Evolutionary conservation across 2,797 vertebrate species (phyloP).

Genomic region (Myotis findleyi): DNA sequence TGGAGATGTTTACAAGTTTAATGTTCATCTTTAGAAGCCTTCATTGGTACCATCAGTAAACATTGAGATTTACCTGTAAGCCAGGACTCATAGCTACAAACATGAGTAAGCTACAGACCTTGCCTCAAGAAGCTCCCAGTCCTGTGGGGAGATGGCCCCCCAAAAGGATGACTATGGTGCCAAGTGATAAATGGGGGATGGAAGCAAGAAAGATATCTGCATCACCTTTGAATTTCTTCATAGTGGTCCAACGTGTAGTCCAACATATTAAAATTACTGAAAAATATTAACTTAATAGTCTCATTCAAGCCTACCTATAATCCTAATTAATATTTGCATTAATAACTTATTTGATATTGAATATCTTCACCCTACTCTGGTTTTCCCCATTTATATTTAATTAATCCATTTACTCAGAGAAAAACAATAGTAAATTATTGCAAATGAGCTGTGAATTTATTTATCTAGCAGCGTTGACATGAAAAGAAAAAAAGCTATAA

Average conservation of each 20-base stretch:
- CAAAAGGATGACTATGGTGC: background rate
- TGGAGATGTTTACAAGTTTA: background rate
- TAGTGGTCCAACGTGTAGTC: background rate
- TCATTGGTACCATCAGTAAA: background rate
- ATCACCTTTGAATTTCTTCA: background rate
- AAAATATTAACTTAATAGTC: background rate
- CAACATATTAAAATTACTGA: conserved; percentile 16
- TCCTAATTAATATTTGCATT: background rate
- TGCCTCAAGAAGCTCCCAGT: background rate
- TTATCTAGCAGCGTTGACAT: background rate
- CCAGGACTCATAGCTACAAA: background rate
- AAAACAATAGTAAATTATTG: background rate
- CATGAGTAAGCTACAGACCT: background rate
- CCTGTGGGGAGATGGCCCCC: background rate
- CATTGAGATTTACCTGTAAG: background rate
- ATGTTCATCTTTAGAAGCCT: background rate
- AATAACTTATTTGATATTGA: background rate
- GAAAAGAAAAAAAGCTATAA: background rate
- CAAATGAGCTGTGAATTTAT: background rate
- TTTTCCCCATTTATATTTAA: background rate
- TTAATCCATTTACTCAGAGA: background rate
- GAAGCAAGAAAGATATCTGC: background rate
- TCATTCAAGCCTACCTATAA: background rate
- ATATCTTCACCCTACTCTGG: background rate
- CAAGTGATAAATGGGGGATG: fast-evolving